A percentile compares a stretch with the other conserved stretches of the same genome.
Conservation (phyloP, 2,113 vertebrate species). For the Conger conger region DNA sequence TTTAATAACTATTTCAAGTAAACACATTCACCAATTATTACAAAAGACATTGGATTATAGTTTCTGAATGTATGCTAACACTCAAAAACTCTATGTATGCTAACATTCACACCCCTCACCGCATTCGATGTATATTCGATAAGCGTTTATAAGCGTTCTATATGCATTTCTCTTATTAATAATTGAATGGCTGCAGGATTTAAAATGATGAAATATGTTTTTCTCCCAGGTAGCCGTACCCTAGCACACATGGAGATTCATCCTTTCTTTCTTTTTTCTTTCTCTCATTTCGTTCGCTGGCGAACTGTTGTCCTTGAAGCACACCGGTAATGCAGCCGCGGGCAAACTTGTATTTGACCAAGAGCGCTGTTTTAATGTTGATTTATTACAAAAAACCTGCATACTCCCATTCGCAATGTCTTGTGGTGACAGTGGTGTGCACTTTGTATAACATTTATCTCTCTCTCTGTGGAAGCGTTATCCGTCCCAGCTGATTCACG, state of each 20-base stretch:
- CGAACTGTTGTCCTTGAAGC: conserved; percentile 10
- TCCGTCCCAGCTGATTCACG: background rate
- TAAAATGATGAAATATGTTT: background rate
- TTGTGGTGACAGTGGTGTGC: background rate
- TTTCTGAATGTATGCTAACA: too few species aligned
- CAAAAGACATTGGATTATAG: background rate
- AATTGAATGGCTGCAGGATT: background rate
- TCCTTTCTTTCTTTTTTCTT: background rate
- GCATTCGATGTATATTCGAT: background rate
- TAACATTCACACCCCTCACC: background rate
- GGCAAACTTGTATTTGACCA: conserved; percentile 19
- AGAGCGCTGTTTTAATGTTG: conserved; percentile 6
- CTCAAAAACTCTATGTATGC: too few species aligned
- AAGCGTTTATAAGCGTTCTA: background rate
- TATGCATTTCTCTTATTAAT: conserved; percentile 11
- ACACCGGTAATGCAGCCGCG: background rate
- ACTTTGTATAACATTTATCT: background rate
- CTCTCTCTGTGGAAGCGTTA: background rate
- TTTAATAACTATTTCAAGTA: background rate
- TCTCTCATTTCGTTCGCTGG: background rate
- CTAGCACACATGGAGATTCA: background rate
- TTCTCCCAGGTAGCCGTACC: conserved; percentile 3
- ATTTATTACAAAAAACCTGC: conserved; percentile 2
- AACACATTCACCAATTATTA: background rate
- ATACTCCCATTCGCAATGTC: background rate